Base-by-base conservation (phyloP, 2,113 vertebrate genomes). In the Pachypanchax playfairii region DNA sequence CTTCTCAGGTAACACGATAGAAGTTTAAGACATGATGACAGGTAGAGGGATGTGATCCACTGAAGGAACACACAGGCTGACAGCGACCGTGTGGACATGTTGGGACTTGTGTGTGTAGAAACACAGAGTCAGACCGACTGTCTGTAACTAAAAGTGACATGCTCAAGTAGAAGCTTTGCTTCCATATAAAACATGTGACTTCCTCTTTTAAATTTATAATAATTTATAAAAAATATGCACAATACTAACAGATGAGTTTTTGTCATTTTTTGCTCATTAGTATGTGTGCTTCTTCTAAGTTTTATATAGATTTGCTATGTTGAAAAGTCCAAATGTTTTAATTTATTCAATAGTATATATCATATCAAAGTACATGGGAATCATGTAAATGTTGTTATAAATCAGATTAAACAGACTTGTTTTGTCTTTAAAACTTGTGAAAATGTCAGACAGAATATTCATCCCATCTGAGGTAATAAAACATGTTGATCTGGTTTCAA, bases 1-100 rank as follows among this genome's bases (percentile, higher is more conserved):
- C 75, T 65, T 59, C 67, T 79, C 25, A 1, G 50, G 22, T 64
- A 55, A 68, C 64, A 0, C 4, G 62, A 60, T 59, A 21, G 66
- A 42, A 61, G 59, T 65, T 68, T 47, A 75, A 48, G 60, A 47
- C 6, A 20, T n/a, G 76, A 26, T 79, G 84, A 84, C 65, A 78
- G 77, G 58, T n/a, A 25, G 44, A 9, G 26, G 28, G 35, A 6
- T 3, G 55, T 79, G 71, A 83, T 71, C 67, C 53, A 85, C 28
- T 4, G 24, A 26, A 33, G 59, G 33, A 25, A 43, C 31, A 18
- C 17, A 17, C 0, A 3, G 51, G 42, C 18, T 7, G 75, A 73
- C 78, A 70, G 68, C 46, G 7, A 52, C 57, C 29, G 31, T 36
- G 67, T 50, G 64, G 51, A 6, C 61, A 39, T 15, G 70, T 21